Percentiles rank a stretch among this genome's conserved stretches.
phyloP scores from a whole-genome alignment of 1,140 invertebrate species.

The Drosophila athabasca region DNA sequence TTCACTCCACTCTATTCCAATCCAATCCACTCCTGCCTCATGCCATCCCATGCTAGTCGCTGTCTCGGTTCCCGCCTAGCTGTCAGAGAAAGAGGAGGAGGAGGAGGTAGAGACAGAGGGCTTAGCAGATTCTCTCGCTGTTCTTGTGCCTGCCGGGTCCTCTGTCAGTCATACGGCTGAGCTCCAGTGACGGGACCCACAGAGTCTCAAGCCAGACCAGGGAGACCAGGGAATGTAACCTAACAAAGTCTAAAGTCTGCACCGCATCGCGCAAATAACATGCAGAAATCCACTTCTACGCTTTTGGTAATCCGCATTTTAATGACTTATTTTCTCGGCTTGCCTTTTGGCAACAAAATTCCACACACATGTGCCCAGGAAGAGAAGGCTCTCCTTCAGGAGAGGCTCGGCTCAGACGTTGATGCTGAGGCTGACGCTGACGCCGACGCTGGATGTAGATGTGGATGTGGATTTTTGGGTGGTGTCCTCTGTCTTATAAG shows the following conservation, averaged over 20 bases:
- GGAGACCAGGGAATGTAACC: conserved; percentile 20
- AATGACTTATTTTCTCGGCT: conserved; percentile 78
- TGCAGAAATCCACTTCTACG: conserved; percentile 78
- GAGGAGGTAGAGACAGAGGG: conserved; percentile 34
- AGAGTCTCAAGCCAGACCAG: conserved; percentile 16
- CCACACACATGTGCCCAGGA: conserved; percentile 52
- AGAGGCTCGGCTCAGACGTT: too few relatives aligned
- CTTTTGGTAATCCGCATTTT: conserved; percentile 79
- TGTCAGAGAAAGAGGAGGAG: conserved; percentile 18
- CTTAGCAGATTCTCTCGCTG: conserved; percentile 51
- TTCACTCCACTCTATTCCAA: not conserved
- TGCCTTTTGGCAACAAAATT: conserved; percentile 65
- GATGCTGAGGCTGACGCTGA: too few relatives aligned
- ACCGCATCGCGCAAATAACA: conserved; percentile 66
- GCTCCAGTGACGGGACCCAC: conserved; percentile 44
- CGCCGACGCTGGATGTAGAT: conserved; percentile 7
- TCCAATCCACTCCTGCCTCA: conserved; percentile 17
- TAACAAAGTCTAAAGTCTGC: conserved; percentile 61
- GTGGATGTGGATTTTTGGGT: conserved; percentile 14
- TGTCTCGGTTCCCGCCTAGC: conserved; percentile 17
- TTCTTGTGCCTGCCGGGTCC: conserved; percentile 33
- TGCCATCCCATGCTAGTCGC: not conserved
- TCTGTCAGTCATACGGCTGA: conserved; percentile 60
- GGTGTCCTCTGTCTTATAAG: conserved; percentile 31
- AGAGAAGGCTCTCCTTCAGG: conserved; percentile 7